Conservation (phyloP, 2,113 vertebrate species). For the Paraplagusia blochii region DNA sequence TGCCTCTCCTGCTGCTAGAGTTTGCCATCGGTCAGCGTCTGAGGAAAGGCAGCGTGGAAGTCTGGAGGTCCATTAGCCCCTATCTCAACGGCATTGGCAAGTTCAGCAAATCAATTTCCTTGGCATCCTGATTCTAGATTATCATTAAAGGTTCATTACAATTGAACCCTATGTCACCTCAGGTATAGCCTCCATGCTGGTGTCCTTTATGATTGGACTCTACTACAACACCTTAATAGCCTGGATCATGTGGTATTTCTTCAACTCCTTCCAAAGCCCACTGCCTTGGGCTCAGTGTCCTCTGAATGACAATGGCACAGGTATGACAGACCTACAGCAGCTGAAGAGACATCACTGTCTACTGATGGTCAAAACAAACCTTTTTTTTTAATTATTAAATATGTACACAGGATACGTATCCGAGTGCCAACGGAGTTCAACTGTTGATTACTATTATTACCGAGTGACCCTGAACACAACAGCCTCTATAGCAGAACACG, state of each 20-base stretch:
- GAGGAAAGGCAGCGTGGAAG: constrained; percentile 83
- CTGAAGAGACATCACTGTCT: not conserved
- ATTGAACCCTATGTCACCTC: not conserved
- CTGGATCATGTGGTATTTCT: constrained; percentile 74
- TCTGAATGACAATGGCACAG: constrained; percentile 77
- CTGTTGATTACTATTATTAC: constrained; percentile 92
- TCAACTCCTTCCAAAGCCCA: constrained; percentile 71
- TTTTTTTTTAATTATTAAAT: not conserved
- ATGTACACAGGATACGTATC: constrained; percentile 69
- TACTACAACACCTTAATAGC: constrained; percentile 94
- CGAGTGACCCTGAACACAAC: constrained; percentile 85
- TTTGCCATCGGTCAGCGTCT: constrained; percentile 91
- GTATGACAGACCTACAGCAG: constrained; percentile 58
- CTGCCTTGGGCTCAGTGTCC: constrained; percentile 88
- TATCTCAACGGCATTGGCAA: constrained; percentile 85
- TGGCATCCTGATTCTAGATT: not conserved
- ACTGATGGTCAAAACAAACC: not conserved
- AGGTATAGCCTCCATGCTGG: constrained; percentile 88
- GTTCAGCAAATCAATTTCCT: constrained; percentile 17
- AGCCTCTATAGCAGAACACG: constrained; percentile 76
- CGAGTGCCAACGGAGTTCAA: constrained; percentile 83
- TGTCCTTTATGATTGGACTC: constrained; percentile 83
- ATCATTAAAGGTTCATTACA: not conserved
- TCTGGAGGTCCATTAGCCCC: constrained; percentile 86
- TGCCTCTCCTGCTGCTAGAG: constrained; percentile 86